phyloP scores from a whole-genome alignment of 2,113 vertebrate genomes.

The Malaclemys terrapin region DNA sequence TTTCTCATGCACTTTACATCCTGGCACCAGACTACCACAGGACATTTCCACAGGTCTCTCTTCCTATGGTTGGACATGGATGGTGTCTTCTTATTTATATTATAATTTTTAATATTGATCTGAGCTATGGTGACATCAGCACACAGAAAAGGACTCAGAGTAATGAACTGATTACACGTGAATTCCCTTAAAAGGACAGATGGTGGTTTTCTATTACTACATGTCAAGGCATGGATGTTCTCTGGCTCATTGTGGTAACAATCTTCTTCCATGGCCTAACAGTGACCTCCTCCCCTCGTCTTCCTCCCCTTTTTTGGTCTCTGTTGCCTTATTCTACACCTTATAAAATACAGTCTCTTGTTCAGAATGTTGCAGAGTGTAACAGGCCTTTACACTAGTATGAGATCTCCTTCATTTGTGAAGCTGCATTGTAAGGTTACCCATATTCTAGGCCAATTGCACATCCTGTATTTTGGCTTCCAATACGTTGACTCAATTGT shows the following conservation, averaged over 20 bases:
- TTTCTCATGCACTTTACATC: background rate
- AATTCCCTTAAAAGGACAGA: conserved; percentile 18
- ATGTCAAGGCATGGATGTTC: background rate
- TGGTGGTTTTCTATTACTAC: background rate
- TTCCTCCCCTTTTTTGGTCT: accelerated
- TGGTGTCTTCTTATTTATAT: background rate
- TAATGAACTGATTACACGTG: background rate
- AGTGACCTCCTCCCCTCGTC: background rate
- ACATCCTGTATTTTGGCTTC: background rate
- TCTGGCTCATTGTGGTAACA: background rate
- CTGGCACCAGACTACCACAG: background rate
- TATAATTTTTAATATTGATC: background rate
- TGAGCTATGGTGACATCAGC: background rate
- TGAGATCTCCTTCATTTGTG: background rate
- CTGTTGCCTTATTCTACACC: background rate
- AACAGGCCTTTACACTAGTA: background rate
- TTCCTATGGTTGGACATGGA: background rate
- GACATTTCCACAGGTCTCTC: background rate
- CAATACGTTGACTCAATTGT: background rate
- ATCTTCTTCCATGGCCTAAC: background rate
- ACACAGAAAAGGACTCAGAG: background rate
- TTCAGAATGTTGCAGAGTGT: background rate
- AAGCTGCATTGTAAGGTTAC: background rate
- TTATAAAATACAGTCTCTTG: background rate
- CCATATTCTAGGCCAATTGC: background rate